Evolutionary conservation across 2,797 vertebrate genomes (phyloP), one percentile per base, ranked within the genome.

Genomic region (Thamnophis elegans): DNA sequence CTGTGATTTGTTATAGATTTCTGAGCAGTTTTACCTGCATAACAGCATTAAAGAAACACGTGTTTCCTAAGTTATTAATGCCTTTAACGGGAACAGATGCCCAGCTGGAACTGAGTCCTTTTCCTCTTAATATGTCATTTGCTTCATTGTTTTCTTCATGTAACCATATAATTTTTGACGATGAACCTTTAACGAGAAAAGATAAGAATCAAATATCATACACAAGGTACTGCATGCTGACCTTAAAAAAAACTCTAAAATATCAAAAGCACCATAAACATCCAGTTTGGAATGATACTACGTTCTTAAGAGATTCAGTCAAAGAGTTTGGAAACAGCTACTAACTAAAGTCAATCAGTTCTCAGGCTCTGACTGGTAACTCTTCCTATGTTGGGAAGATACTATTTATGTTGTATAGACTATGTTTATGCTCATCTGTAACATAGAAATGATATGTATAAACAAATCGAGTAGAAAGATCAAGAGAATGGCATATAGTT

Each of bases 41-140:
- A 20, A 99, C 99, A 78, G 99, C 99, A 94, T 99, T 99, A 97
- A 99, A 99, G 98, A 99, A 99, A 97, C 99, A 99, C 3, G 99
- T 99, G 96, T 99, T 99, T 82, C 99, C 99, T 91, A 99, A 98
- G 97, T 99, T 99, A 92, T 97, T 98, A 95, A 99, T 99, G 97
- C 99, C 99, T 98, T 99, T 99, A 89, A 99, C 98, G 73, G 99
- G 98, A 93, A 98, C 96, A 78, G 98, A 96, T 78, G 98, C 95
- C 97, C 95, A 97, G 96, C 96, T 98, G 88, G 93, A 56, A 82
- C 51, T 95, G 90, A 97, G 95, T 94, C 93, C 96, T 97, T 98
- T 99, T 93, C 98, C 98, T 96, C 97, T 98, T 93, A 97, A 95
- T 47, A 96, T 95, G 93, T 98, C 99, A 58, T 95, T 94, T 90